phyloP scores from a whole-genome alignment of 1,140 invertebrate species.

The Condylostylus longicornis region DNA sequence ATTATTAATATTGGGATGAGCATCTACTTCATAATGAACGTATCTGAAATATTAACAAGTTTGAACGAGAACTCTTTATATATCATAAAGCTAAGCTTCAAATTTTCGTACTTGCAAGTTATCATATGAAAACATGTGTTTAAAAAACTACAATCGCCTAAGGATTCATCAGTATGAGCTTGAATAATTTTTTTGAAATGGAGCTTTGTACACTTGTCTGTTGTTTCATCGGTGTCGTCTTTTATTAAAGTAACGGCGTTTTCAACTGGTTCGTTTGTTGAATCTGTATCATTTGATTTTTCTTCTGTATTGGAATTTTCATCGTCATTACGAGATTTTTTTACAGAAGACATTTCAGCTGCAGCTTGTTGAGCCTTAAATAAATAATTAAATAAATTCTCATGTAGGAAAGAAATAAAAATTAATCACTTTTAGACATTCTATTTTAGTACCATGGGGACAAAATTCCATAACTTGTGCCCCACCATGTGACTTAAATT shows the following conservation, averaged over 20 bases:
- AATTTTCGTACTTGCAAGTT: conserved; percentile 64
- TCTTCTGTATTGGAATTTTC: conserved; percentile 17
- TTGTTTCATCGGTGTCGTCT: conserved; percentile 2
- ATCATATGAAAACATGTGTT: conserved; percentile 99
- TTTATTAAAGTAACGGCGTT: not conserved
- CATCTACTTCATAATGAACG: conserved; percentile 87
- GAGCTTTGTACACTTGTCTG: conserved; percentile 61
- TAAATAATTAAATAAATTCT: too few species aligned
- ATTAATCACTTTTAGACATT: conserved; percentile 75
- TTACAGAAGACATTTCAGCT: conserved; percentile 27
- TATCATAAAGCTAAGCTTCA: conserved; percentile 8
- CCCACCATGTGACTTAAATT: conserved; percentile 88
- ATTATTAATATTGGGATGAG: conserved; percentile 30
- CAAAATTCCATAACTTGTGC: conserved; percentile 94
- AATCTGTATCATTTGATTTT: conserved; percentile 20
- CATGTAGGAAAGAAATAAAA: too few species aligned
- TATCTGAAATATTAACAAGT: conserved; percentile 42
- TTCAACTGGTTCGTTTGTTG: conserved; percentile 13
- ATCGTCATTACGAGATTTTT: conserved; percentile 5
- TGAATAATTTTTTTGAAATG: conserved; percentile 98
- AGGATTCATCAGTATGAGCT: conserved; percentile 85
- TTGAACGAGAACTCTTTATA: not conserved
- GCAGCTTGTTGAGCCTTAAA: conserved; percentile 39
- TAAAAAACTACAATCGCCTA: conserved; percentile 93
- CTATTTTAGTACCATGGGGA: conserved; percentile 80